Evolutionary conservation across 1,140 invertebrate species (phyloP).

Genomic region (Kradibia gibbosae): DNA sequence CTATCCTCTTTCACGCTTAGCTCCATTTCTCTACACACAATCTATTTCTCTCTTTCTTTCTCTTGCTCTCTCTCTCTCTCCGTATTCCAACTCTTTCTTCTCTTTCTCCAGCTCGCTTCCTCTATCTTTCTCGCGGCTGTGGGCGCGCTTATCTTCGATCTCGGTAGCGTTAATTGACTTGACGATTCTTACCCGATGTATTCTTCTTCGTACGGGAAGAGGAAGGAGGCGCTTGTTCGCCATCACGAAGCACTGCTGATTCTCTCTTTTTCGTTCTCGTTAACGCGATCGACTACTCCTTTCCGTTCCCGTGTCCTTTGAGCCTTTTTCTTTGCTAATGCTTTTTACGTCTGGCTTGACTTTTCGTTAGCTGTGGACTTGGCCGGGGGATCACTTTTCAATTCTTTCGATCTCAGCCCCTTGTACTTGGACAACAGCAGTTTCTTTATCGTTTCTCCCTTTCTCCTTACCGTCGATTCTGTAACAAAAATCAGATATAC

Average conservation of each 20-base stretch:
- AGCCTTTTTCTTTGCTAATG: slow-evolving; percentile 5
- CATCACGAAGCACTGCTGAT: not conserved
- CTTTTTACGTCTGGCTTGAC: not conserved
- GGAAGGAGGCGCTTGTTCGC: slow-evolving; percentile 18
- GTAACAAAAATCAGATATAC: slow-evolving; percentile 34
- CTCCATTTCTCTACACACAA: not conserved
- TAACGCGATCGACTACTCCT: slow-evolving; percentile 34
- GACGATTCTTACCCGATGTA: slow-evolving; percentile 49
- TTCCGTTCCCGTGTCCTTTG: not conserved
- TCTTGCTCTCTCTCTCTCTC: not conserved
- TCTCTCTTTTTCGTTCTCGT: slow-evolving; percentile 12
- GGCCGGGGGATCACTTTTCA: not conserved
- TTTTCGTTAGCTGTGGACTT: not conserved
- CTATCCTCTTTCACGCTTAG: slow-evolving; percentile 5
- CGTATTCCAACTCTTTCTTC: too few relatives aligned
- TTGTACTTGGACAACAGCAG: not conserved
- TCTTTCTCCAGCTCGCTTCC: not conserved
- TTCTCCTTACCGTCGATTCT: not conserved
- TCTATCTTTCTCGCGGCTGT: slow-evolving; percentile 15
- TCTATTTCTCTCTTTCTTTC: not conserved
- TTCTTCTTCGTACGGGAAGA: slow-evolving; percentile 9
- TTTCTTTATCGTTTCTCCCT: not conserved
- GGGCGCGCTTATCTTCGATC: slow-evolving; percentile 41
- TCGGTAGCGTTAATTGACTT: slow-evolving; percentile 50
- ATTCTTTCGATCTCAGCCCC: not conserved